phyloP scores from a whole-genome alignment of 2,113 vertebrate species.

The Pollachius pollachius region DNA sequence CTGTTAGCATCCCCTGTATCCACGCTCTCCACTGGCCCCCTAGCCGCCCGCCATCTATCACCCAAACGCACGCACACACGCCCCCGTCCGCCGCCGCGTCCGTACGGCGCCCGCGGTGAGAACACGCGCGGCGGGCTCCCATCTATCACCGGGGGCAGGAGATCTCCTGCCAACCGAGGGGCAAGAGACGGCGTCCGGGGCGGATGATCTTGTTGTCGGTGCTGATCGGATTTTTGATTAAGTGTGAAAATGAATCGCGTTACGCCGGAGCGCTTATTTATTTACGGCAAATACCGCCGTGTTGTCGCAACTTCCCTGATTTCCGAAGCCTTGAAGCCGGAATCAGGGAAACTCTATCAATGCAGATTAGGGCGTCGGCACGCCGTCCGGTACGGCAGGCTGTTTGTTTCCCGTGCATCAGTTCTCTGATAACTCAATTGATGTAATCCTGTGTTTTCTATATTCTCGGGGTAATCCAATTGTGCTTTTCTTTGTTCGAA shows the following conservation, averaged over 20 bases:
- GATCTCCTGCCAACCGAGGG: slow-evolving; percentile 42
- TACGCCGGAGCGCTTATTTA: slow-evolving; percentile 59
- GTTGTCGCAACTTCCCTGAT: slow-evolving; percentile 38
- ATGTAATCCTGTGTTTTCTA: slow-evolving; percentile 19
- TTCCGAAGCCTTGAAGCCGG: slow-evolving; percentile 30
- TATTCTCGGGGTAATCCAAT: slow-evolving; percentile 33
- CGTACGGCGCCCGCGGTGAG: slow-evolving; percentile 44
- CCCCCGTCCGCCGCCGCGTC: slow-evolving; percentile 52
- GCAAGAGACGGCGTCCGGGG: slow-evolving; percentile 25
- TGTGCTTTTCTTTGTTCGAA: slow-evolving; percentile 19
- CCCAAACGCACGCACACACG: slow-evolving; percentile 40
- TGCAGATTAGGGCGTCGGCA: slow-evolving; percentile 32
- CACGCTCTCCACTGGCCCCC: slow-evolving; percentile 59
- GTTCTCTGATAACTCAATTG: slow-evolving; percentile 47
- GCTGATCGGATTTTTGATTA: slow-evolving; percentile 63
- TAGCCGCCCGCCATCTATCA: slow-evolving; percentile 71
- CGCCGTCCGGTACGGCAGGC: slow-evolving; percentile 24
- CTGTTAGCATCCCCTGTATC: slow-evolving; percentile 69
- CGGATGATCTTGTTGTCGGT: slow-evolving; percentile 60
- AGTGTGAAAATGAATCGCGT: slow-evolving; percentile 65
- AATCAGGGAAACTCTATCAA: slow-evolving; percentile 50
- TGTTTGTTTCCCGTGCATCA: slow-evolving; percentile 53
- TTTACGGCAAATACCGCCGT: slow-evolving; percentile 42
- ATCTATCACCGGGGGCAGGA: slow-evolving; percentile 59
- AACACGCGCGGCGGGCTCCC: slow-evolving; percentile 21